Base-by-base conservation (phyloP, 2,113 vertebrate genomes). In the Muscicapa adusta region DNA sequence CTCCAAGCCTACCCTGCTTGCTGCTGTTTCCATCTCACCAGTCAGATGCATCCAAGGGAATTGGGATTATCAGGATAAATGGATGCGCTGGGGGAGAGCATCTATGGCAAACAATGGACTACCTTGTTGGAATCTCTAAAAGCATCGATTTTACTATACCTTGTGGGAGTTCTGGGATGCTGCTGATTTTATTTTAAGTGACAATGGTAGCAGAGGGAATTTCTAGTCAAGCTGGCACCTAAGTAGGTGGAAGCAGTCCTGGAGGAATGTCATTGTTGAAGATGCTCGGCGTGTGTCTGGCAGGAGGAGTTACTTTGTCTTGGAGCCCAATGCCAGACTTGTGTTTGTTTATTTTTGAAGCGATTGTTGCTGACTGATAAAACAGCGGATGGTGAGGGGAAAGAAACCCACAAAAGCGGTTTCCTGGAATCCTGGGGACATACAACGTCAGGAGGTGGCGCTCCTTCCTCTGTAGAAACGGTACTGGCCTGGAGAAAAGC, bases 321-420 rank as follows among this genome's bases (percentile, higher is more conserved):
- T 85, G 42, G 25, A 60, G 33, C 4, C 16, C 8, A 9, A 20
- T 22, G 58, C n/a, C 10, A 31, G 51, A 8, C 12, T 80, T 50
- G 25, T 4, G 5, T 68, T 57, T 66, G 43, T 51, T 87, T 56
- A 10, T 60, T 87, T 31, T 65, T 60, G 29, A 73, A 66, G 67
- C 0, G 1, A 12, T 70, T 22, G n/a, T 42, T 54, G 18, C 57
- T 78, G 74, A 34, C 54, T 61, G n/a, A 68, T 78, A n/a, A 75
- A 78, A 53, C 14, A 26, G 25, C 1, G 53, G 24, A 28, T 38
- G 23, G 8, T 31, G 34, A 9, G 12, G 42, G 18, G 0, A 5
- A 3, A 5, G 56, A 63, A 18, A 0, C 7, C 15, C 47, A 4
- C 40, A 54, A 36, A 56, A 57, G 40, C 0, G 0, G 0, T 18